Evolutionary conservation across 2,113 vertebrate genomes (phyloP), one percentile per base, ranked within the genome.

Genomic region (Cavia porcellus): DNA sequence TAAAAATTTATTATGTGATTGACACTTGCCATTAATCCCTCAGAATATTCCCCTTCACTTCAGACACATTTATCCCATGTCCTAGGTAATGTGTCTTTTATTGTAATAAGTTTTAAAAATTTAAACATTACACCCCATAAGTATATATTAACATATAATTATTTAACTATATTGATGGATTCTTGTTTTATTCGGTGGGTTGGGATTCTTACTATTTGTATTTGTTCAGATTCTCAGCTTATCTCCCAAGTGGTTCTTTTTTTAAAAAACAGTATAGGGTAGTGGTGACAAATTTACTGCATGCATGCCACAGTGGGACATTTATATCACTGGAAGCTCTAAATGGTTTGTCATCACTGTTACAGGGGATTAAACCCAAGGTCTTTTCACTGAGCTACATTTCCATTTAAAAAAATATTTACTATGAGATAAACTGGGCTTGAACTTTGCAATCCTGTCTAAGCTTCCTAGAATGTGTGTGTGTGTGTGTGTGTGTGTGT

Each of bases 141-240:
- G 38, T 47, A 13, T 11, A 52, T 50, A 28, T 77, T 74, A 82
- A 83, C 9, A 85, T 47, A 68, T 89, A 93, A 61, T 28, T 13
- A 55, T 55, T 74, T 84, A 87, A 5, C 70, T 96, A 90, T 88
- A 57, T 68, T 83, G 20, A 86, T 47, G 17, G 32, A 28, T 68
- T 62, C 45, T 94, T 85, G 88, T 81, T 95, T 94, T 82, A 62
- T 82, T 80, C 61, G 55, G 3, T 75, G 61, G 24, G 19, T 66
- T 97, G 86, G 42, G 72, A 77, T 79, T 35, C 42, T 66, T 89
- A 25, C 52, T 75, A 66, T 35, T 47, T 72, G 70, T 55, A 74
- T 75, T 88, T 90, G 77, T 80, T 95, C 96, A 85, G 14, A 75
- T 72, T 96, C 35, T 96, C 50, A 50, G 66, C 61, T 57, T 94